Percentiles rank a stretch among this genome's conserved stretches.
phyloP scores from a whole-genome alignment of 2,797 vertebrate genomes.

The Molossus alvarezi region DNA sequence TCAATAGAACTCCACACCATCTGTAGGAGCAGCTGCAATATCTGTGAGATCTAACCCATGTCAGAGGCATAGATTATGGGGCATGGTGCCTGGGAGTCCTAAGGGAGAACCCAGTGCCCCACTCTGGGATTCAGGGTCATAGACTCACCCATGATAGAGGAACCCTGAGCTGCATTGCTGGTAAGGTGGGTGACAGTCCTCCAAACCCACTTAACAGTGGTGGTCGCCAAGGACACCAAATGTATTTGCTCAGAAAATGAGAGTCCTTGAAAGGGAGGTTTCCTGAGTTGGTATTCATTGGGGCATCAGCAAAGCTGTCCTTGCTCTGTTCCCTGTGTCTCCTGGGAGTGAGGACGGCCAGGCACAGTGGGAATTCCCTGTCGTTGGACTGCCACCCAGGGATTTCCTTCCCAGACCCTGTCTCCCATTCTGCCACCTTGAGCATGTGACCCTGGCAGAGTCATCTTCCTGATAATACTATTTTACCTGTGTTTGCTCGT shows the following conservation, averaged over 20 bases:
- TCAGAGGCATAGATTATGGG: not conserved
- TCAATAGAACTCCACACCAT: not conserved
- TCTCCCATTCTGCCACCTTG: not conserved
- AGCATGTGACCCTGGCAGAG: accelerated
- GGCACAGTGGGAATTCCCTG: not conserved
- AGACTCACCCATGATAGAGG: not conserved
- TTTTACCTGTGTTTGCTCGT: no score
- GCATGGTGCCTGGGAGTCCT: not conserved
- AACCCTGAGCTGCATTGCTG: not conserved
- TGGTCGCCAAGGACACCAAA: not conserved
- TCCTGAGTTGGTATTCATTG: not conserved
- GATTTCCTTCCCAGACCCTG: not conserved
- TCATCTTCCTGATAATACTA: not conserved
- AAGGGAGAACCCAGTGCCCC: not conserved
- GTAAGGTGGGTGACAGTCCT: not conserved
- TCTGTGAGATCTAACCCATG: not conserved
- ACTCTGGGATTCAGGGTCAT: no score
- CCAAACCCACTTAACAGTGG: not conserved
- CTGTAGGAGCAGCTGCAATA: not conserved
- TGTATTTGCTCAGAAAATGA: not conserved
- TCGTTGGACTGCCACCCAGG: no score
- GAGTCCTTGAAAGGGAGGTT: not conserved
- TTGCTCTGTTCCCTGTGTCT: not conserved
- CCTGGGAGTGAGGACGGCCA: not conserved
- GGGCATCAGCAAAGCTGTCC: not conserved